A percentile compares a stretch with the other conserved stretches of the same genome.
Evolutionary conservation across 2,888 invertebrate genomes (phyloP).

Genomic region (Ophion slaviceki): DNA sequence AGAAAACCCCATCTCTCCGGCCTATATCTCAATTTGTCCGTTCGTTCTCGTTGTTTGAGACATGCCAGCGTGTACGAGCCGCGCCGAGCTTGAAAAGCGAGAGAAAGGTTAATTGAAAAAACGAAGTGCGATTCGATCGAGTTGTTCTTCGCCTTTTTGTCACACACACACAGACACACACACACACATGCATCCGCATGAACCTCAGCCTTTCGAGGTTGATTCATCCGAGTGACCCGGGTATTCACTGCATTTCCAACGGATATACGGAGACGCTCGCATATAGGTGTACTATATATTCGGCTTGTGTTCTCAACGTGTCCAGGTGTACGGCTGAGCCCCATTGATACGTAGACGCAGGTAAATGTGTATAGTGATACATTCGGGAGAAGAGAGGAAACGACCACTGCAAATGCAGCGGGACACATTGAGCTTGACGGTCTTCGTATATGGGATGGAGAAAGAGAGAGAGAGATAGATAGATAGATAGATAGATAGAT

Average conservation of each 20-base stretch:
- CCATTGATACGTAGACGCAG: constrained; percentile 12
- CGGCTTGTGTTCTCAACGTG: too few species aligned
- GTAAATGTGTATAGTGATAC: too few species aligned
- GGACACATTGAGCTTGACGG: neutral
- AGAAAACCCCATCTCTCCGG: constrained; percentile 4
- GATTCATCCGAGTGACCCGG: neutral
- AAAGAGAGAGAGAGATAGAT: constrained; percentile 16
- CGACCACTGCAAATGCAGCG: constrained; percentile 20
- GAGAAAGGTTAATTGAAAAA: constrained; percentile 63
- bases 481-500: neutral
- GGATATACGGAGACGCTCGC: neutral
- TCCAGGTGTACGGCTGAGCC: neutral
- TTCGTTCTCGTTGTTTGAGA: constrained; percentile 26
- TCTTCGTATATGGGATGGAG: neutral
- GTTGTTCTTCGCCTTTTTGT: neutral
- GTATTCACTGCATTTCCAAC: constrained; percentile 16
- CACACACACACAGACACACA: neutral
- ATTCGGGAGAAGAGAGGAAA: constrained; percentile 36
- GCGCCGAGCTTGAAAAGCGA: constrained; percentile 43
- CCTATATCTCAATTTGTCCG: constrained; percentile 55
- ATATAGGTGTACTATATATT: too few species aligned
- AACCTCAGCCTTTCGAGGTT: neutral
- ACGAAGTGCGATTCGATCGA: constrained; percentile 45
- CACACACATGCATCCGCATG: too few species aligned
- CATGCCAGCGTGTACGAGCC: neutral